Base-by-base conservation (phyloP, 2,888 invertebrate species). In the Melanostoma mellinum region DNA sequence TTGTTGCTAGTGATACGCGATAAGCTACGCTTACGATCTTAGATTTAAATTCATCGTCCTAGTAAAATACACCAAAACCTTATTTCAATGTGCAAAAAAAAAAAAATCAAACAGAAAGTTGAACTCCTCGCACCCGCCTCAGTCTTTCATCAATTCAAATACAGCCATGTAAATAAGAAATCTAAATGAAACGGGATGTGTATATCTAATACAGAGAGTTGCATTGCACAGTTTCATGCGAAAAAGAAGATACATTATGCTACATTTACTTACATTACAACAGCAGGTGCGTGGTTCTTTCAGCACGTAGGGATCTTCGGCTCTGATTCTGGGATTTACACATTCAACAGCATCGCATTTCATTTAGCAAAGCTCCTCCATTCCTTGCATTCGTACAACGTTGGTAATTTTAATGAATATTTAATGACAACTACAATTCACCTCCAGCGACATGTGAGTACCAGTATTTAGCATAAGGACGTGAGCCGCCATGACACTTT, bases 351-450 rank as follows among this genome's bases (percentile, higher is more conserved):
- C 6, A 52, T 30, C 10, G 30, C 56, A 73, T 82, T 69, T 84
- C 55, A 61, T 77, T 81, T 61, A 42, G 42, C 68, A 77, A 68
- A 50, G 46, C 44, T 68, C 48, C 61, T 77, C 53, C 63, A 46
- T 40, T 38, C 44, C 33, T 52, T 5, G 30, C 52, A 6, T 4
- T 52, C 44, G 9, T 35, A 58, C 58, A 67, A 61, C 60, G 71
- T 48, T 79, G 84, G 79, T 56, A 79, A 79, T 84, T 84, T 79
- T 84, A 84, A 84, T 84, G 84, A 84, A 84, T 84, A 84, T 84
- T 84, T 84, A 79, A 75, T 71, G 84, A 75, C 79, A 84, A 75
- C 84, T 71, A 84, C 84, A 84, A 79, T 67, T 78, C 74, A 84
- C 60, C 78, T 63, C 36, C 40, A 48, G 58, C 65, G 71, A 75